Evolutionary conservation across 1,140 invertebrate genomes (phyloP).

Genomic region (Archivesica marissinica): DNA sequence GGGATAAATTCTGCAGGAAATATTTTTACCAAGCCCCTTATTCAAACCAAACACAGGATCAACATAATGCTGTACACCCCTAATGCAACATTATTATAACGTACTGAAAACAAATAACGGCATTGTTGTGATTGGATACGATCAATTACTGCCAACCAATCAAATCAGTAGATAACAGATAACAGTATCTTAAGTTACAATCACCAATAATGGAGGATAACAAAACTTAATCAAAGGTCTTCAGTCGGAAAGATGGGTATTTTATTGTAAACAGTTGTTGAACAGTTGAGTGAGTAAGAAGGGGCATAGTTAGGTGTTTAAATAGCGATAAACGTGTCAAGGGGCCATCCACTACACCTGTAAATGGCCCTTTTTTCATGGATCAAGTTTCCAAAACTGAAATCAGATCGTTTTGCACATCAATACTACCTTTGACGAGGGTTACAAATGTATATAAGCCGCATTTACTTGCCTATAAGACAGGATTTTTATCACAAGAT

Average conservation of each 20-base stretch:
- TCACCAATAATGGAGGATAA: background rate
- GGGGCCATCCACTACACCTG: background rate
- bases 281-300: background rate
- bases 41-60: no score
- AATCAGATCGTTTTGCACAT: background rate
- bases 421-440: background rate
- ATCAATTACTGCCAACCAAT: constrained; percentile 22
- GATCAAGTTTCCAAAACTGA: background rate
- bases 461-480: background rate
- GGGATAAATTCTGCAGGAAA: no score
- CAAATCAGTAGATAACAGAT: background rate
- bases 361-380: background rate
- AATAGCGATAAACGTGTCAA: background rate
- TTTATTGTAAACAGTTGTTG: background rate
- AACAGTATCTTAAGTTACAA: background rate
- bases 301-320: background rate
- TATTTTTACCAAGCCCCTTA: no score
- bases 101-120: no score
- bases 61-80: no score
- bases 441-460: background rate
- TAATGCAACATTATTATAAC: no score
- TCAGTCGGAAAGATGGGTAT: background rate
- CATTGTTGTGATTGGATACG: constrained; percentile 1
- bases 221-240: background rate
- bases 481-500: background rate